phyloP scores from a whole-genome alignment of 2,888 invertebrate species.

The Sipha maydis region DNA sequence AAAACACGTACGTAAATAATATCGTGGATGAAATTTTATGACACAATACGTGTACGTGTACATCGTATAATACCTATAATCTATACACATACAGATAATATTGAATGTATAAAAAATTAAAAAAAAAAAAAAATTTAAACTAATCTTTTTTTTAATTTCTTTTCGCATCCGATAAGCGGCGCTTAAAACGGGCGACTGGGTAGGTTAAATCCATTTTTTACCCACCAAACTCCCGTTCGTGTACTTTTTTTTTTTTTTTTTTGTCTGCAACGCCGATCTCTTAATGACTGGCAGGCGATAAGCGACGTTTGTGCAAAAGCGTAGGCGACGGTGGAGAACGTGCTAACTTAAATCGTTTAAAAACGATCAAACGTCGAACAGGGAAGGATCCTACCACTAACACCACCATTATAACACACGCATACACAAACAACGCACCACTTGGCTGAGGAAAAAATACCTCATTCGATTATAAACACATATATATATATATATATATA shows the following conservation, averaged over 20 bases:
- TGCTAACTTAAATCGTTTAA: conserved; percentile 48
- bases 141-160: neutral
- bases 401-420: neutral
- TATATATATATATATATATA: neutral
- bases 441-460: neutral
- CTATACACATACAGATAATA: neutral
- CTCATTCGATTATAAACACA: neutral
- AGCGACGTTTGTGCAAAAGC: neutral
- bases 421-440: neutral
- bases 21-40: no score
- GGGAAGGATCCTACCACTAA: neutral
- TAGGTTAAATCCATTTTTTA: neutral
- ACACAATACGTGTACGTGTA: no score
- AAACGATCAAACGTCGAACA: conserved; percentile 51
- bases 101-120: neutral
- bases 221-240: neutral
- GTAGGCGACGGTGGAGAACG: neutral
- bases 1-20: no score
- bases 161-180: neutral
- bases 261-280: conserved; percentile 42
- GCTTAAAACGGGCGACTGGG: neutral
- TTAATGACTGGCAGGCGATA: conserved; percentile 45
- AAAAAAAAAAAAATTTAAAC: neutral
- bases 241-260: conserved; percentile 12
- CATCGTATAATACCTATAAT: neutral